A percentile compares a stretch with the other conserved stretches of the same genome.
Conservation (phyloP, 2,113 vertebrate species). For the Datnioides undecimradiatus region DNA sequence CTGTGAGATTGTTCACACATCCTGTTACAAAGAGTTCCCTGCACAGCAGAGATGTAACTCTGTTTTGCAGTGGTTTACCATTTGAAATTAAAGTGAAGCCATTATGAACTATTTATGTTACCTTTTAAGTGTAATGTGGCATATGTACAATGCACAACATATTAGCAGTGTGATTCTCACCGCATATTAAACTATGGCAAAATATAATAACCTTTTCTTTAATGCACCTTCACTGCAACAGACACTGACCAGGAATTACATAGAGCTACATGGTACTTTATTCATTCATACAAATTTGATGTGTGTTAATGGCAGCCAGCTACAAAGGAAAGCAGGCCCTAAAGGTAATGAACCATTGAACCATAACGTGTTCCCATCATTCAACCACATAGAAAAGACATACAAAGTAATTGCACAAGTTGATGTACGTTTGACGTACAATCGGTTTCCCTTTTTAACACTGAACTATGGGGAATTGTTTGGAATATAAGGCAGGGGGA, state of each 20-base stretch:
- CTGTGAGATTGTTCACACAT: conserved; percentile 11
- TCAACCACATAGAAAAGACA: conserved; percentile 81
- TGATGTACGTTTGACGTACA: conserved; percentile 83
- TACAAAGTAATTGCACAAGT: conserved; percentile 85
- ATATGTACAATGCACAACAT: not conserved
- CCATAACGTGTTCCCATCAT: conserved; percentile 76
- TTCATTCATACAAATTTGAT: conserved; percentile 79
- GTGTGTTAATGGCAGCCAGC: conserved; percentile 73
- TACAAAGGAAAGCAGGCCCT: conserved; percentile 71
- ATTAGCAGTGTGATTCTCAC: not conserved
- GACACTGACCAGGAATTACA: not conserved
- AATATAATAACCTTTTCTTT: not conserved
- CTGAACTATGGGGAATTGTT: conserved; percentile 77
- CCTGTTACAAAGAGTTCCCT: conserved; percentile 15
- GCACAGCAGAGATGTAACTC: not conserved
- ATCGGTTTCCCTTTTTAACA: conserved; percentile 87
- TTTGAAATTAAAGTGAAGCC: not conserved
- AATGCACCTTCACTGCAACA: not conserved
- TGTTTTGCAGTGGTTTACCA: not conserved
- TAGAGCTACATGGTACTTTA: conserved; percentile 81
- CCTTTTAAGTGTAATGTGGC: not conserved
- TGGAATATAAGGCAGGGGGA: conserved; percentile 76
- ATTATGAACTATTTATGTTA: not conserved
- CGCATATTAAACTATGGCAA: conserved; percentile 4
- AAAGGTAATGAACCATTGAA: conserved; percentile 67